Percentiles rank a stretch among this genome's conserved stretches.
phyloP scores from a whole-genome alignment of 1,140 invertebrate genomes.

The Pectinophora gossypiella region DNA sequence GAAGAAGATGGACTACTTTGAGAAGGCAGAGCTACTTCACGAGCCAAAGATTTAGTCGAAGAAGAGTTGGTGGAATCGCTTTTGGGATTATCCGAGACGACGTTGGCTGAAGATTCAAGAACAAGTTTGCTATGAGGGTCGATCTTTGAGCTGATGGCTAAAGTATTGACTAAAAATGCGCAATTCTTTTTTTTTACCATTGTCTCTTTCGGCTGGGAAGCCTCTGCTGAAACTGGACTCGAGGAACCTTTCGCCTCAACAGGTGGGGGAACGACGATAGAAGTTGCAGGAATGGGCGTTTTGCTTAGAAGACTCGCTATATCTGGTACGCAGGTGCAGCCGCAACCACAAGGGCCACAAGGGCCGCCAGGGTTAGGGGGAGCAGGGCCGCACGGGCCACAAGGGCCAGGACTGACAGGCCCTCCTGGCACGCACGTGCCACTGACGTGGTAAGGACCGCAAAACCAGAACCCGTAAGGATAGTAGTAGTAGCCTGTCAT shows the following conservation, averaged over 20 bases:
- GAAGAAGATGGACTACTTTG: background rate
- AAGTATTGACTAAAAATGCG: background rate
- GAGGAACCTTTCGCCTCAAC: too few species aligned
- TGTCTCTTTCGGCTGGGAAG: background rate
- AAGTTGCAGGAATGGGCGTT: background rate
- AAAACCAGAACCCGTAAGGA: conserved; percentile 43
- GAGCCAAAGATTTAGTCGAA: too few species aligned
- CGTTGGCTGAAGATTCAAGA: too few species aligned
- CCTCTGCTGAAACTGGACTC: too few species aligned
- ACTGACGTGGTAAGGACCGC: conserved; percentile 22
- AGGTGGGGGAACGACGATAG: background rate
- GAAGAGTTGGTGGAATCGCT: too few species aligned
- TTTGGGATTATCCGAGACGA: too few species aligned
- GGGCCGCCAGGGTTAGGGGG: background rate
- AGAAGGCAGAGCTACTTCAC: too few species aligned
- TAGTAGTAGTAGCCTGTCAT: conserved; percentile 50
- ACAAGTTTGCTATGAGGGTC: background rate
- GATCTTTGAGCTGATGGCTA: background rate
- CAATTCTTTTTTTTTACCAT: background rate
- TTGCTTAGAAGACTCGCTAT: background rate
- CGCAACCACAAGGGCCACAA: background rate
- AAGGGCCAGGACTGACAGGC: background rate
- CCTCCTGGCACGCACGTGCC: background rate
- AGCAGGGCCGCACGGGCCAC: background rate
- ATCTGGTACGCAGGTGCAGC: background rate